A percentile compares a stretch with the other conserved stretches of the same genome.
Evolutionary conservation across 1,140 invertebrate species (phyloP).

Genomic region (Asobara japonica): DNA sequence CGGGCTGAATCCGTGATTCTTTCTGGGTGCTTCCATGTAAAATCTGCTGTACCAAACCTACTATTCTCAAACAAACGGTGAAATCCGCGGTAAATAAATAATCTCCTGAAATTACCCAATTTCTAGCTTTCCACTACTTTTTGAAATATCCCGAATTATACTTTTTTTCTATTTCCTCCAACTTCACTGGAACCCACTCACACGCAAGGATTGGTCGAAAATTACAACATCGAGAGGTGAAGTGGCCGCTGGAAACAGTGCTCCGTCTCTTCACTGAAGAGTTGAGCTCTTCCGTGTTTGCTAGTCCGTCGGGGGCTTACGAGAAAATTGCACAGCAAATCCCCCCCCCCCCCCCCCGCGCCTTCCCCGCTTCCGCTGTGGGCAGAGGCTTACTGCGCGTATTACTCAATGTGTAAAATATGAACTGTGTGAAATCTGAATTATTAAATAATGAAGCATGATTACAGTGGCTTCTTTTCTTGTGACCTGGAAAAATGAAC

Average conservation of each 20-base stretch:
- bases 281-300: conserved; percentile 25
- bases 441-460: background rate
- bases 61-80: no score
- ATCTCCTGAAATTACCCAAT: background rate
- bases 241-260: conserved; percentile 9
- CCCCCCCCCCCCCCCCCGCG: background rate
- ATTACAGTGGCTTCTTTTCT: no score
- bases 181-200: background rate
- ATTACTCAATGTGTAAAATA: background rate
- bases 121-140: background rate
- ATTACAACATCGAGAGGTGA: background rate
- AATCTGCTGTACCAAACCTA: no score
- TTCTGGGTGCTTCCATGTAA: no score
- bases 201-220: background rate
- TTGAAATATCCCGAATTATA: background rate
- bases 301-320: background rate
- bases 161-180: background rate
- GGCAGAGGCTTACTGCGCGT: background rate
- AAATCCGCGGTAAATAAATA: background rate
- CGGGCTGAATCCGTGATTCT: no score
- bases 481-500: no score
- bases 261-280: background rate
- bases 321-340: conserved; percentile 25
- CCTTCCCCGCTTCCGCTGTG: background rate
- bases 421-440: background rate